A percentile compares a stretch with the other conserved stretches of the same genome.
These are phyloP conservation scores for Phyllotreta cruciferae DNA, from an alignment of 2,888 invertebrate genomes.

Conservation along the genomic window DNA sequence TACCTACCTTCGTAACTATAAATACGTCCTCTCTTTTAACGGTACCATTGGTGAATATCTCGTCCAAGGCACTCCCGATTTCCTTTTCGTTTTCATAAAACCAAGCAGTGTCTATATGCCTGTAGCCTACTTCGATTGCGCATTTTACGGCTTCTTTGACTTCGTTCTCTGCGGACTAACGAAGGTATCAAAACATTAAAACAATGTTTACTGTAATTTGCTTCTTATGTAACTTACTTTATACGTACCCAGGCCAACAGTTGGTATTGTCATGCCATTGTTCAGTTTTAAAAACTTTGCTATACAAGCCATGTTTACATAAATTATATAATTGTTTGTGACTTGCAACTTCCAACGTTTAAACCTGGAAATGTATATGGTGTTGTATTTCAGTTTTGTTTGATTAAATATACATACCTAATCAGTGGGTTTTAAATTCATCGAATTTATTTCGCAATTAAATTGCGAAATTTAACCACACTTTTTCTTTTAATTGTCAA, in stretches of 20 bases:
- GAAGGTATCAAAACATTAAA: conserved; percentile 6
- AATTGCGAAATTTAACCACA: no score
- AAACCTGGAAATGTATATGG: no score
- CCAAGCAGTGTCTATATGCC: conserved; percentile 71
- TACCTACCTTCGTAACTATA: conserved; percentile 66
- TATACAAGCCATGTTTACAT: conserved; percentile 3
- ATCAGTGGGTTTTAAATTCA: no score
- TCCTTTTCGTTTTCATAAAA: conserved; percentile 67
- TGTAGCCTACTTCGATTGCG: conserved; percentile 70
- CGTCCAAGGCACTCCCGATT: conserved; percentile 64
- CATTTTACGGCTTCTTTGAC: conserved; percentile 60
- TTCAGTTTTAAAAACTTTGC: conserved; percentile 58
- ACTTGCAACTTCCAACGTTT: no score
- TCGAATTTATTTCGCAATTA: no score
- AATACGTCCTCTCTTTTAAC: conserved; percentile 73
- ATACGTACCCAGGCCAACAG: conserved; percentile 72
- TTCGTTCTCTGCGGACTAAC: conserved; percentile 44
- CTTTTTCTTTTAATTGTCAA: no score
- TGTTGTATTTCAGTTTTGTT: no score
- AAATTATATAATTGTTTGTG: no score
- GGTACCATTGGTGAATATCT: conserved; percentile 68
- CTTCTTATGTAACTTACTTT: conserved; percentile 60
- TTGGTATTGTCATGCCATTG: conserved; percentile 67
- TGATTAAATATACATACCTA: no score
- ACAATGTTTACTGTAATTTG: background rate